These are phyloP conservation scores for Calyptommatus sinebrachiatus DNA, from an alignment of 2,113 vertebrate genomes.

Conservation along the genomic window DNA sequence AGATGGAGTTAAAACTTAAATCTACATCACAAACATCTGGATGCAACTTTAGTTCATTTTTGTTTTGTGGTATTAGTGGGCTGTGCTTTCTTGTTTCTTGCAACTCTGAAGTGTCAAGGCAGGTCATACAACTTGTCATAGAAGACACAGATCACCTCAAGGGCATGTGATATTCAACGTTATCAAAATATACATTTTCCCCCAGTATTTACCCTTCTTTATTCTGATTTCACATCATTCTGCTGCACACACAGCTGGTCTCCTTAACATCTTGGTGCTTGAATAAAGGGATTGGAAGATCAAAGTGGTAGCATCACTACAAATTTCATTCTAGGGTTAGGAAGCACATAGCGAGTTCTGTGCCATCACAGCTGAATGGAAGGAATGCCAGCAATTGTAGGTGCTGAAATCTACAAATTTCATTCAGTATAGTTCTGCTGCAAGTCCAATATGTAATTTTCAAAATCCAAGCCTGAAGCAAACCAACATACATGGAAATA, in stretches of 20 bases:
- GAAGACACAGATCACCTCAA: neutral
- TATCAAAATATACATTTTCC: neutral
- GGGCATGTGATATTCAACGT: neutral
- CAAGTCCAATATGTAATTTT: neutral
- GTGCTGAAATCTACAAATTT: too few relatives aligned
- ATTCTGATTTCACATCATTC: constrained; percentile 1
- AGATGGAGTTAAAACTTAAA: neutral
- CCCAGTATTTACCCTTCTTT: neutral
- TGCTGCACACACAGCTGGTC: neutral
- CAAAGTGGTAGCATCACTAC: neutral
- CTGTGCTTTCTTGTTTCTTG: neutral
- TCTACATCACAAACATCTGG: neutral
- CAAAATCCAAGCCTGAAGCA: neutral
- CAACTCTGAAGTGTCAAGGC: neutral
- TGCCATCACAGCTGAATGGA: too few relatives aligned
- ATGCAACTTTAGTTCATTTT: neutral
- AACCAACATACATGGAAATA: neutral
- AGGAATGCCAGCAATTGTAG: too few relatives aligned
- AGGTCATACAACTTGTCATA: neutral
- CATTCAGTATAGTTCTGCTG: too few relatives aligned
- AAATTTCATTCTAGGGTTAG: too few relatives aligned
- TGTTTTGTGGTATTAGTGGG: neutral
- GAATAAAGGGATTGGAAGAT: neutral
- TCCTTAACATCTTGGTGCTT: too few relatives aligned
- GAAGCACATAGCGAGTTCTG: too few relatives aligned